Evolutionary conservation across 1,140 invertebrate species (phyloP), one percentile per base, ranked within the genome.

Genomic region (Ips typographus): DNA sequence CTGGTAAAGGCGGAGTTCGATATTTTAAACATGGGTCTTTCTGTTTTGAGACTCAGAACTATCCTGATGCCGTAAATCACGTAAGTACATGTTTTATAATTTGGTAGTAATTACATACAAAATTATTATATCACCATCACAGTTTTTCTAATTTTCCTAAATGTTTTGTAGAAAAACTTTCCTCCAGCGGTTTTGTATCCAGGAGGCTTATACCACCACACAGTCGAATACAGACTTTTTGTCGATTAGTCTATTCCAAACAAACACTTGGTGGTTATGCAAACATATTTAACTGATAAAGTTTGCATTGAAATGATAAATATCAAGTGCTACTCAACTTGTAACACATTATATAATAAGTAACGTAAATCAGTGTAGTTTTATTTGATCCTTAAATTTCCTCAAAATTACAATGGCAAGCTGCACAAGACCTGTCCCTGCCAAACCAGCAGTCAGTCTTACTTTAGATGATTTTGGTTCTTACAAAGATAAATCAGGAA

Each of bases 31-130:
- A 96, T 72, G 90, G 88, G 0, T 92, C 90, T 1, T 90, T 98
- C 71, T 96, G 93, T 77, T 82, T 97, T 44, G 94, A 98, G 80
- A 94, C 95, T 0, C 94, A 98, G 81, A 93, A 93, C 76, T 98
- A 90, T 84, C 95, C 95, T 0, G 91, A 98, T 82, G 92, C 95
- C 3, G 81, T 95, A 1, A 94, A 98, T 83, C 86, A 95, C 80
- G 74, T 74, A 68, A 70, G 73, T 73, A 3, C 55, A 22, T 22
- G 22, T 22, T 22, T 22, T 22, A 22, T 22, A 22, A 22, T 22
- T 22, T 22, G 22, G 38, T 38, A 2, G 4, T 44, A 62, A n/a
- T 47, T 62, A 57, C 5, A 49, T 49, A 57, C 55, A 61, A 68
- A 42, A 36, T 4, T 22, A 42, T 2, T 2, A 65, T 62, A 62